These are phyloP conservation scores for Blera fallax DNA, from an alignment of 2,888 invertebrate species.

Conservation along the genomic window DNA sequence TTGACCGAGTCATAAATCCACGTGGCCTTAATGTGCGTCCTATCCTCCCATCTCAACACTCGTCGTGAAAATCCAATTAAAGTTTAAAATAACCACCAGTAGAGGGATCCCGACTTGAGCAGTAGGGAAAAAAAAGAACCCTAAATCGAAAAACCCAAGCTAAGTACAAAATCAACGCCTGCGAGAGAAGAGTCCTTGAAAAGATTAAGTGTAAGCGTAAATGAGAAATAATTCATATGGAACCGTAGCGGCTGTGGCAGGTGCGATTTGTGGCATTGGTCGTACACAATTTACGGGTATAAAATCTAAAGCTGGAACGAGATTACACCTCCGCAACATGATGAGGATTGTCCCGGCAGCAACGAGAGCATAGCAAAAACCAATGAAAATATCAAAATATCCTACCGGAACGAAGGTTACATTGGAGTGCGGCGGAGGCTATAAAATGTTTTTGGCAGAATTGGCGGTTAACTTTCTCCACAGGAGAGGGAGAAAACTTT, in stretches of 20 bases:
- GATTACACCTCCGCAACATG: slow-evolving; percentile 27
- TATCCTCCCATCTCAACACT: background rate
- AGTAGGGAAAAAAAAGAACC: background rate
- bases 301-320: slow-evolving; percentile 15
- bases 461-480: slow-evolving; percentile 43
- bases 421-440: slow-evolving; percentile 1
- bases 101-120: background rate
- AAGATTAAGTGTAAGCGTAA: slow-evolving; percentile 53
- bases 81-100: slow-evolving; percentile 45
- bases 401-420: slow-evolving; percentile 13
- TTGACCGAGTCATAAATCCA: slow-evolving; percentile 25
- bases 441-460: slow-evolving; percentile 31
- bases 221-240: slow-evolving; percentile 64
- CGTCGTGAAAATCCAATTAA: slow-evolving; percentile 59
- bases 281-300: slow-evolving; percentile 19
- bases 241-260: slow-evolving; percentile 13
- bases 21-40: slow-evolving; percentile 12
- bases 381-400: slow-evolving; percentile 45
- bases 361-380: slow-evolving; percentile 2
- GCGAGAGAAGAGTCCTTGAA: slow-evolving; percentile 26
- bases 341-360: background rate
- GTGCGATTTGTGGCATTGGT: slow-evolving; percentile 48
- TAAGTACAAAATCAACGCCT: slow-evolving; percentile 33
- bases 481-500: slow-evolving; percentile 26
- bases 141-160: background rate